Conservation (phyloP, 2,888 invertebrate genomes). For the Ectropis crepuscularia region DNA sequence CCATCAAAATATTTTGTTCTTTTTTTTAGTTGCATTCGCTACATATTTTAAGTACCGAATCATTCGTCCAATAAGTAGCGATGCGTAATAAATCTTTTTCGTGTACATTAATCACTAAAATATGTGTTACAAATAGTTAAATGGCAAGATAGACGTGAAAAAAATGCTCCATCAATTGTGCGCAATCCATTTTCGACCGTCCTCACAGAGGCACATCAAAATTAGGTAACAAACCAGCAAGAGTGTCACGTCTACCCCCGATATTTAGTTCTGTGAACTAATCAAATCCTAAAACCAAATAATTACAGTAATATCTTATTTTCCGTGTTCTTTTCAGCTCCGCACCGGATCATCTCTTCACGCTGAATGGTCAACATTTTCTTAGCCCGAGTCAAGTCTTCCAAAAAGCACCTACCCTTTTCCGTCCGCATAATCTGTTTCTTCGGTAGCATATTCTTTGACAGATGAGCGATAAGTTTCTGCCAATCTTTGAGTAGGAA, state of each 20-base stretch:
- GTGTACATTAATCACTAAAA: constrained; percentile 33
- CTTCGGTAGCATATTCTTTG: constrained; percentile 71
- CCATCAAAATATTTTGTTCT: constrained; percentile 46
- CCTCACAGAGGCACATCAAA: constrained; percentile 23
- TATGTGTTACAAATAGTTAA: constrained; percentile 28
- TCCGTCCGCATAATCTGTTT: constrained; percentile 71
- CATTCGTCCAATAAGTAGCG: constrained; percentile 22
- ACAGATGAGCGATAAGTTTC: constrained; percentile 70
- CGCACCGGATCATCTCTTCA: constrained; percentile 60
- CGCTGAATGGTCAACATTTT: constrained; percentile 62
- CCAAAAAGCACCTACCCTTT: constrained; percentile 70
- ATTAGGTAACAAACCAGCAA: constrained; percentile 15
- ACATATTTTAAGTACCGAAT: constrained; percentile 22
- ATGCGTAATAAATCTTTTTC: constrained; percentile 12
- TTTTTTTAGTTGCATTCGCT: constrained; percentile 26
- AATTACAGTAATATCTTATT: constrained; percentile 64
- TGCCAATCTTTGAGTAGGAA: constrained; percentile 74
- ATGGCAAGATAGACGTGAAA: constrained; percentile 32
- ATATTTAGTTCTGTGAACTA: constrained; percentile 21
- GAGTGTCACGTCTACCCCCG: constrained; percentile 20
- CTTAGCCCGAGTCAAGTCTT: constrained; percentile 71
- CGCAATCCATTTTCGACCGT: constrained; percentile 1
- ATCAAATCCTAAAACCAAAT: constrained; percentile 27
- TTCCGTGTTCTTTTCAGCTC: constrained; percentile 46
- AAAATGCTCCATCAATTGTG: constrained; percentile 3